phyloP scores from a whole-genome alignment of 2,113 vertebrate species.

The Rynchops niger region DNA sequence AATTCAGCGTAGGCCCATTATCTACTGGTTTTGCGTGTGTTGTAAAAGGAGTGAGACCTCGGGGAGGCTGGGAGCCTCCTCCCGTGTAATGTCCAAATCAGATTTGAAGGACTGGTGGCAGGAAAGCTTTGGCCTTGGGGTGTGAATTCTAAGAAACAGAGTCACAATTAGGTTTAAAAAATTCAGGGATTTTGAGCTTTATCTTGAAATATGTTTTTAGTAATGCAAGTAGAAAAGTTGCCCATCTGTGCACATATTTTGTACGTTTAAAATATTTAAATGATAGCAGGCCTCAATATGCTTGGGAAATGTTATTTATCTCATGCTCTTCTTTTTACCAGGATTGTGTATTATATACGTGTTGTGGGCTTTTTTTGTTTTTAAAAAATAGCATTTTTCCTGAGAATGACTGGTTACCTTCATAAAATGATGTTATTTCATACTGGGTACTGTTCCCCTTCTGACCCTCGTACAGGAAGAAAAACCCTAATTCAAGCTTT shows the following conservation, averaged over 20 bases:
- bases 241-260: slow-evolving; percentile 79
- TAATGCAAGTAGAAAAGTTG: slow-evolving; percentile 74
- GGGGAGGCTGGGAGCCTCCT: slow-evolving; percentile 78
- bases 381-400: neutral
- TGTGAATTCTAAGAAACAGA: slow-evolving; percentile 79
- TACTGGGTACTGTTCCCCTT: neutral
- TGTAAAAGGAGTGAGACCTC: slow-evolving; percentile 76
- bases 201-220: slow-evolving; percentile 75
- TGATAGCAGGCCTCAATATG: slow-evolving; percentile 65
- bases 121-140: slow-evolving; percentile 82
- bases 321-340: slow-evolving; percentile 8
- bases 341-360: neutral
- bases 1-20: slow-evolving; percentile 82
- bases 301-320: slow-evolving; percentile 70
- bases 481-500: neutral
- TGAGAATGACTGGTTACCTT: neutral
- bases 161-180: slow-evolving; percentile 84
- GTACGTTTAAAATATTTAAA: slow-evolving; percentile 78
- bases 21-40: slow-evolving; percentile 70
- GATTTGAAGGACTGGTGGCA: slow-evolving; percentile 81
- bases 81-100: slow-evolving; percentile 79
- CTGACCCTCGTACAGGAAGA: neutral
- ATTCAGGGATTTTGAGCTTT: slow-evolving; percentile 81
- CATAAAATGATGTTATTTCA: slow-evolving; percentile 15
- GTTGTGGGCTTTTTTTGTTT: neutral